phyloP scores from a whole-genome alignment of 23 tunicate genomes.

The Corella eumyota region DNA sequence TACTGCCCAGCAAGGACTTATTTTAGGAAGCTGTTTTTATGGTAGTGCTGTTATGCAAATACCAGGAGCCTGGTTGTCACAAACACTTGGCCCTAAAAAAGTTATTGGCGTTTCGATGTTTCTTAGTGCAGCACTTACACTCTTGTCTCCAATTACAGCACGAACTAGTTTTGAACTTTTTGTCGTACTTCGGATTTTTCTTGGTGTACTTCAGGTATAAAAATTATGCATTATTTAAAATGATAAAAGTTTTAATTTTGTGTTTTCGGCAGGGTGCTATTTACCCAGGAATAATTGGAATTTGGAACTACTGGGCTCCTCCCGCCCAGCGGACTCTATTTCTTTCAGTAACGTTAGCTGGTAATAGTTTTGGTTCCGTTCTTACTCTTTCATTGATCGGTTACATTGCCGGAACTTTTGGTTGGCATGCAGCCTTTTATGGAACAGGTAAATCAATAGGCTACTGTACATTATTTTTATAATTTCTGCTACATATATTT shows the following conservation, averaged over 20 bases:
- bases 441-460: background rate
- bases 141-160: constrained; percentile 35
- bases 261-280: background rate
- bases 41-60: constrained; percentile 39
- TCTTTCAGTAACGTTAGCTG: background rate
- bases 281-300: background rate
- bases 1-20: constrained; percentile 21
- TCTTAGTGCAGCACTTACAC: constrained; percentile 22
- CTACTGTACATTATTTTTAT: too few relatives aligned
- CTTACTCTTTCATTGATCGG: background rate
- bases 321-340: background rate
- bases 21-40: constrained; percentile 48
- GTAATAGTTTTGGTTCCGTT: background rate
- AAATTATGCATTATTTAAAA: too few relatives aligned
- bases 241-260: too few relatives aligned
- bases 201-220: constrained; percentile 68
- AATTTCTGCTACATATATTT: background rate
- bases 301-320: background rate
- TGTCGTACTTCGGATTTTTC: constrained; percentile 23
- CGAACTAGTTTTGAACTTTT: constrained; percentile 28
- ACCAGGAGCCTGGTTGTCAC: constrained; percentile 70
- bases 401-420: background rate
- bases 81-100: constrained; percentile 31
- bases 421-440: background rate
- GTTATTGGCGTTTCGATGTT: constrained; percentile 45